A percentile compares a stretch with the other conserved stretches of the same genome.
These are phyloP conservation scores for Macrosteles quadrilineatus DNA, from an alignment of 1,140 invertebrate genomes.

Conservation along the genomic window DNA sequence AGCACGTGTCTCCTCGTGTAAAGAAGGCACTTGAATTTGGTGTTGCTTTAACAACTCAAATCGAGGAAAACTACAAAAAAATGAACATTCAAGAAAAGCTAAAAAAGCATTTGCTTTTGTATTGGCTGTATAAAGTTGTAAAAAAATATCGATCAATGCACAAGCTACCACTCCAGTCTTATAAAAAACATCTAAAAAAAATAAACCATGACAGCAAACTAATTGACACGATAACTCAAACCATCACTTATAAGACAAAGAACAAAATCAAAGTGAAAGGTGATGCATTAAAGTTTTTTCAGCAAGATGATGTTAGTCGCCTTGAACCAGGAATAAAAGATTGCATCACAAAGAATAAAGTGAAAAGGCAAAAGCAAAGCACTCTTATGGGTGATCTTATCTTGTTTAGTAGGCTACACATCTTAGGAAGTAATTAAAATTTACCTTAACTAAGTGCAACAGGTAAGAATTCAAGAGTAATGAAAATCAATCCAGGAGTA, in stretches of 20 bases:
- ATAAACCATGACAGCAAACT: background rate
- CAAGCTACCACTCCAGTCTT: background rate
- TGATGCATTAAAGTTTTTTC: slow-evolving; percentile 33
- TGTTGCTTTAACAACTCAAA: background rate
- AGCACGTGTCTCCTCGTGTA: slow-evolving; percentile 9
- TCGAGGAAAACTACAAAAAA: slow-evolving; percentile 25
- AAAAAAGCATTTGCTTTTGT: slow-evolving; percentile 29
- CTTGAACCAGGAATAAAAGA: slow-evolving; percentile 31
- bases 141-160: slow-evolving; percentile 21
- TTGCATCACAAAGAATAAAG: too few species aligned
- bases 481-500: background rate
- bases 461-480: background rate
- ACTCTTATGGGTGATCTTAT: slow-evolving; percentile 1
- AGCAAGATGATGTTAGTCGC: slow-evolving; percentile 36
- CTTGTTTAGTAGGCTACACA: background rate
- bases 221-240: background rate
- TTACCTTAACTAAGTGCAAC: background rate
- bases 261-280: slow-evolving; percentile 31
- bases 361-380: slow-evolving; percentile 31
- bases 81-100: slow-evolving; percentile 27
- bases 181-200: background rate
- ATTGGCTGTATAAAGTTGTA: slow-evolving; percentile 29
- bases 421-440: slow-evolving; percentile 7
- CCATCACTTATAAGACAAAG: slow-evolving; percentile 23
- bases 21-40: slow-evolving; percentile 7